These are phyloP conservation scores for Thumatha senex DNA, from an alignment of 2,888 invertebrate genomes.

Conservation along the genomic window DNA sequence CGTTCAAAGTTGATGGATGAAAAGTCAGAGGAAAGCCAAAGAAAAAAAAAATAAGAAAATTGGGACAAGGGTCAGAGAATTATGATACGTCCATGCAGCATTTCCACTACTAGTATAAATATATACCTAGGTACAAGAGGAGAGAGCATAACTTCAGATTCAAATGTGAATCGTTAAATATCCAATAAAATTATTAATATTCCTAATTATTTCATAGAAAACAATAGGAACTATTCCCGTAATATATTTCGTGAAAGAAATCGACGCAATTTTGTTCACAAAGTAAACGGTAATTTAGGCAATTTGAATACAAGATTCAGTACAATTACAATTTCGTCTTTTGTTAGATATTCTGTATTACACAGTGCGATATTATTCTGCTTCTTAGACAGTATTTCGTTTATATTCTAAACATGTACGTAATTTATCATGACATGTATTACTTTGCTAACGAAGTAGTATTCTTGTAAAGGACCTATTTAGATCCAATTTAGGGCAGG, in stretches of 20 bases:
- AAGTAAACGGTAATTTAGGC: constrained; percentile 8
- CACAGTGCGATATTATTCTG: not conserved
- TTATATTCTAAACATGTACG: constrained; percentile 15
- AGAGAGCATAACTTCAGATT: no score
- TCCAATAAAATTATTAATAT: no score
- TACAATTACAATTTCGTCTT: constrained; percentile 22
- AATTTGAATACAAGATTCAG: constrained; percentile 17
- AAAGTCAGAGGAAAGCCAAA: no score
- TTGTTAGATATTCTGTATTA: constrained; percentile 1
- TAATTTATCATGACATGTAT: constrained; percentile 9
- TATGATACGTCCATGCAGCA: no score
- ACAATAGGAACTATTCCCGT: not conserved
- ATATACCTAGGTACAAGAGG: no score
- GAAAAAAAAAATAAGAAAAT: no score
- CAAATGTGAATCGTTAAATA: no score
- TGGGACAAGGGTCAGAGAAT: no score
- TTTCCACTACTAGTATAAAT: no score
- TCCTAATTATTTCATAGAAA: no score
- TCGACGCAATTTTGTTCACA: not conserved
- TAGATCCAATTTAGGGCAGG: not conserved
- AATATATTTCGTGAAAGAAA: not conserved
- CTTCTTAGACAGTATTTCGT: constrained; percentile 3
- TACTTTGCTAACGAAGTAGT: constrained; percentile 8
- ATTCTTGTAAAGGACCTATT: constrained; percentile 4
- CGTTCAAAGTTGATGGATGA: no score